Evolutionary conservation across 2,797 vertebrate species (phyloP).

Genomic region (Ataeniobius toweri): DNA sequence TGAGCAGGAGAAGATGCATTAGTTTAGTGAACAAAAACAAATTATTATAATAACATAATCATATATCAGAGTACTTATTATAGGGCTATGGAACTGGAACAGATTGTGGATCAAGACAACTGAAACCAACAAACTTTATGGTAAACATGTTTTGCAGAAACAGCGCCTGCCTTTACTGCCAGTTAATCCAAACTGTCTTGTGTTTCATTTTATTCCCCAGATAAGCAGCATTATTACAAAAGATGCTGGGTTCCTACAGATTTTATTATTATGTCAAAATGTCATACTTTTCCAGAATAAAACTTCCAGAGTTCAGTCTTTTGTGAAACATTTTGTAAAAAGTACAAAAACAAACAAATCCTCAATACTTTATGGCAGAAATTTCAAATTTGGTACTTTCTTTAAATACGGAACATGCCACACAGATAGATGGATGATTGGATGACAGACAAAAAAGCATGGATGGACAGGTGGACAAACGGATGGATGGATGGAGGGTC

Average conservation of each 20-base stretch:
- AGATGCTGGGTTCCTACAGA: neutral
- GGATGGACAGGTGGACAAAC: neutral
- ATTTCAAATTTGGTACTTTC: neutral
- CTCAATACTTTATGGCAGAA: neutral
- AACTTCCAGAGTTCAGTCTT: neutral
- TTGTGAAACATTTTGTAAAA: neutral
- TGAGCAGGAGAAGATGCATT: slow-evolving; percentile 36
- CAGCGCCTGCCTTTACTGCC: neutral
- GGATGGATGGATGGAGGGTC: neutral
- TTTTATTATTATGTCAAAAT: neutral
- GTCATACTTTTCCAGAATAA: neutral
- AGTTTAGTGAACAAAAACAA: slow-evolving; percentile 27
- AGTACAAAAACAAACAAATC: neutral
- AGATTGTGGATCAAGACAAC: neutral
- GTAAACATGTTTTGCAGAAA: neutral
- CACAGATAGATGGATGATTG: neutral
- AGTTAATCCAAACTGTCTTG: slow-evolving; percentile 6
- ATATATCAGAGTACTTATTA: slow-evolving; percentile 16
- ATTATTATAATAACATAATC: neutral
- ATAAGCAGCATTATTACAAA: neutral
- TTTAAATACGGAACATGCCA: neutral
- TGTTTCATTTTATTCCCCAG: neutral
- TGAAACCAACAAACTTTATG: neutral
- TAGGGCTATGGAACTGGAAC: neutral
- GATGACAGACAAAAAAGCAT: neutral